Percentiles rank a stretch among this genome's conserved stretches.
These are phyloP conservation scores for Dicerorhinus sumatrensis DNA, from an alignment of 2,113 vertebrate species.

Conservation along the genomic window DNA sequence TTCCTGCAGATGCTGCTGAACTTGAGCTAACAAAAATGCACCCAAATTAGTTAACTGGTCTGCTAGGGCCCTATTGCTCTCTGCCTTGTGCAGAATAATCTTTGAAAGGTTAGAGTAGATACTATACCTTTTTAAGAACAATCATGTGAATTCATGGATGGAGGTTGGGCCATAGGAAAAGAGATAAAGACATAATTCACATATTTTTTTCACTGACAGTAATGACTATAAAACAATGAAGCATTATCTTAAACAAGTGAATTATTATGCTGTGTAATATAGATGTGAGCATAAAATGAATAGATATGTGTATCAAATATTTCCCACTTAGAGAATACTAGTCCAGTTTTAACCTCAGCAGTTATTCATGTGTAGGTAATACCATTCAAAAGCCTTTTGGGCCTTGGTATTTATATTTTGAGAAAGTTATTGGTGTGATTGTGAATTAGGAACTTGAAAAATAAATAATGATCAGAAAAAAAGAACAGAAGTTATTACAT, in stretches of 20 bases:
- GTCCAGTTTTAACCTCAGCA: neutral
- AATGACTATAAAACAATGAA: neutral
- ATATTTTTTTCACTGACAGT: neutral
- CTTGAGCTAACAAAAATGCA: neutral
- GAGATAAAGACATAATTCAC: neutral
- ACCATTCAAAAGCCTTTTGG: neutral
- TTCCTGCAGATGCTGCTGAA: neutral
- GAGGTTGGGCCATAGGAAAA: neutral
- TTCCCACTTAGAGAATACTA: neutral
- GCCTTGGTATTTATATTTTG: neutral
- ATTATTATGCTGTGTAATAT: neutral
- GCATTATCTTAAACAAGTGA: neutral
- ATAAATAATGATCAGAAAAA: neutral
- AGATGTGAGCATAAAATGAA: neutral
- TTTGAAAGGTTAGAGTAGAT: neutral
- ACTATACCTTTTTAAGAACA: neutral
- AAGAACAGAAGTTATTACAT: neutral
- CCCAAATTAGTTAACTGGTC: neutral
- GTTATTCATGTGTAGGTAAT: neutral
- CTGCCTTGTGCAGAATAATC: neutral
- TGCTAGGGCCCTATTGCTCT: neutral
- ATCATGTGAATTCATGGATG: neutral
- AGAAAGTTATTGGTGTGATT: neutral
- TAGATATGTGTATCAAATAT: neutral
- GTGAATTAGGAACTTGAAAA: neutral